Percentiles rank a stretch among this genome's conserved stretches.
phyloP scores from a whole-genome alignment of 2,888 invertebrate species.

The Drosophila neotestacea region DNA sequence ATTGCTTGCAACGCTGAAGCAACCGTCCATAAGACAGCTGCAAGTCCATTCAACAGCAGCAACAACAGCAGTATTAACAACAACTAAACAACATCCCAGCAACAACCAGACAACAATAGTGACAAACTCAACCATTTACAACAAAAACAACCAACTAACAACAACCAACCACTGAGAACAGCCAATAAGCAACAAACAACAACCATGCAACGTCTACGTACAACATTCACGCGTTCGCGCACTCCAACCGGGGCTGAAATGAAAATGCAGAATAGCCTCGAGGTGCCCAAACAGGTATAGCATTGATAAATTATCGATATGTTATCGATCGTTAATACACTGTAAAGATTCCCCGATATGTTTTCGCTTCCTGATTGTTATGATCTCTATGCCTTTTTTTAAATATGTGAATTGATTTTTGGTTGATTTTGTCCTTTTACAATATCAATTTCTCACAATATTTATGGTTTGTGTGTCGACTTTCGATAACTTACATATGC shows the following conservation, averaged over 20 bases:
- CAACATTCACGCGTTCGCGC: slow-evolving; percentile 94
- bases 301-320: slow-evolving; percentile 1
- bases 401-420: background rate
- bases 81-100: slow-evolving; percentile 17
- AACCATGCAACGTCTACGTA: slow-evolving; percentile 88
- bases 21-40: slow-evolving; percentile 45
- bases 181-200: slow-evolving; percentile 19
- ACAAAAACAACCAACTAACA: slow-evolving; percentile 32
- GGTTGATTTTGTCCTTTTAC: background rate
- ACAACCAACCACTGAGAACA: too few relatives aligned
- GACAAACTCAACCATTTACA: slow-evolving; percentile 21
- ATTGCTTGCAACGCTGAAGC: slow-evolving; percentile 25
- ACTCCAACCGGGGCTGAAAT: slow-evolving; percentile 96
- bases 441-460: background rate
- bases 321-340: slow-evolving; percentile 3
- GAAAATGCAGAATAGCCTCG: slow-evolving; percentile 96
- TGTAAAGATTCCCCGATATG: background rate
- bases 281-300: slow-evolving; percentile 93
- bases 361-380: background rate
- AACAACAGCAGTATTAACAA: slow-evolving; percentile 7
- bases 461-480: background rate
- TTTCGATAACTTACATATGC: too few relatives aligned
- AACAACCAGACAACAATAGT: slow-evolving; percentile 12
- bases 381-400: background rate
- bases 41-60: slow-evolving; percentile 18